Evolutionary conservation across 2,888 invertebrate genomes (phyloP), one percentile per base, ranked within the genome.

Genomic region (Drosophila yooni): DNA sequence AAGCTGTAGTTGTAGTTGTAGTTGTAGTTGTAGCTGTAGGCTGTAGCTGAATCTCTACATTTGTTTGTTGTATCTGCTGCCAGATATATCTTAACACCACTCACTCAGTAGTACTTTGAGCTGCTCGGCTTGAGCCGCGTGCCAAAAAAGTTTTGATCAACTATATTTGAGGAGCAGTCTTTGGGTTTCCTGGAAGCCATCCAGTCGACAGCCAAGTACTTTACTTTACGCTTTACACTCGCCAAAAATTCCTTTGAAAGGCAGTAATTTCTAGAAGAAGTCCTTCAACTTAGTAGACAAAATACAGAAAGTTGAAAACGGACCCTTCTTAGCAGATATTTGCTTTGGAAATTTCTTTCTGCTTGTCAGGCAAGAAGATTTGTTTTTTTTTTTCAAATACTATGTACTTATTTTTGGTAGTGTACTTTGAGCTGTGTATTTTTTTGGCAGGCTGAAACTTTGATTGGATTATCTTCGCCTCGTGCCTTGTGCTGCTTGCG

Each of bases 81-180:
- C 70, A 70, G 82, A 56, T 64, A 70, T 74, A 79, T 83, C 83
- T 81, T 76, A 80, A 70, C 86, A 83, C 86, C 80, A 83, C 57
- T n/a, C 38, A 25, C 21, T 25, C 25, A 25, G 57, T 57, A 11
- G 27, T 52, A 13, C 31, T 27, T 50, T 7, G 43, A 36, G 59
- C n/a, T 54, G 34, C 58, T 29, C 54, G 11, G 43, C 43, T 57
- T 71, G 52, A 76, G 86, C 85, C 91, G 89, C 85, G 85, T 85
- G 85, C 85, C 85, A 85, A 89, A 89, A 87, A 83, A 79, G 18
- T 70, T 70, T 83, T 85, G 89, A 90, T 85, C 91, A 81, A 90
- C 90, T 87, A 78, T 88, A 81, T 65, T 78, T 25, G 46, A 13
- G 46, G 57, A 15, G 13, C 36, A 40, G 25, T 46, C 27, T 25